Percentiles rank a stretch among this genome's conserved stretches.
Conservation (phyloP, 2,113 vertebrate species). For the Salvelinus sp. region DNA sequence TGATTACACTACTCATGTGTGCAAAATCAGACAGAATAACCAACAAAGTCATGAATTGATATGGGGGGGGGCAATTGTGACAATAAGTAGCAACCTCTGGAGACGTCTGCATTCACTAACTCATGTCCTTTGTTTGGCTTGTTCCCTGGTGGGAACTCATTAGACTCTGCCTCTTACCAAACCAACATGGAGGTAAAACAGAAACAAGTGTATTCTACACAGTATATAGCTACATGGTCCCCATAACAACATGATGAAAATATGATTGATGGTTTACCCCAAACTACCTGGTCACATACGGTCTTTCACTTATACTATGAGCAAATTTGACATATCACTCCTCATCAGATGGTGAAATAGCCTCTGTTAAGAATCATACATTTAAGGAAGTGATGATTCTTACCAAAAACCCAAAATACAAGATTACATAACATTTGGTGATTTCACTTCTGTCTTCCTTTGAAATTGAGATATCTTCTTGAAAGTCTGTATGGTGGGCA, state of each 20-base stretch:
- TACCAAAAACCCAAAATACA: conserved; percentile 69
- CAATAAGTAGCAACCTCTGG: conserved; percentile 52
- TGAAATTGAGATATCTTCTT: conserved; percentile 34
- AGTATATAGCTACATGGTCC: neutral
- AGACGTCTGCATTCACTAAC: conserved; percentile 37
- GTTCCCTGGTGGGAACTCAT: conserved; percentile 41
- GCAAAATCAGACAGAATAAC: conserved; percentile 35
- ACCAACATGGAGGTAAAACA: conserved; percentile 31
- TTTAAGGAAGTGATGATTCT: conserved; percentile 72
- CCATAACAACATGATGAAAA: neutral
- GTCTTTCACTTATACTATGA: too few relatives aligned
- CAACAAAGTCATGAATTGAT: conserved; percentile 44
- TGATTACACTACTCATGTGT: conserved; percentile 52
- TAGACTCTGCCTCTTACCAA: conserved; percentile 35
- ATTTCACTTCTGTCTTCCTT: conserved; percentile 76
- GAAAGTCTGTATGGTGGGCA: neutral
- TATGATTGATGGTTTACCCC: neutral
- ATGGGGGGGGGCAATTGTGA: conserved; percentile 45
- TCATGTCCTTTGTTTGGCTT: conserved; percentile 45
- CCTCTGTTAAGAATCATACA: conserved; percentile 38
- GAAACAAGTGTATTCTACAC: conserved; percentile 7
- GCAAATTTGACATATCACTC: too few relatives aligned
- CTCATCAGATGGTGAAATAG: conserved; percentile 36
- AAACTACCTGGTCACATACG: neutral
- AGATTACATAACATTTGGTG: conserved; percentile 71